phyloP scores from a whole-genome alignment of 2,888 invertebrate species.

The Esperia sulphurella region DNA sequence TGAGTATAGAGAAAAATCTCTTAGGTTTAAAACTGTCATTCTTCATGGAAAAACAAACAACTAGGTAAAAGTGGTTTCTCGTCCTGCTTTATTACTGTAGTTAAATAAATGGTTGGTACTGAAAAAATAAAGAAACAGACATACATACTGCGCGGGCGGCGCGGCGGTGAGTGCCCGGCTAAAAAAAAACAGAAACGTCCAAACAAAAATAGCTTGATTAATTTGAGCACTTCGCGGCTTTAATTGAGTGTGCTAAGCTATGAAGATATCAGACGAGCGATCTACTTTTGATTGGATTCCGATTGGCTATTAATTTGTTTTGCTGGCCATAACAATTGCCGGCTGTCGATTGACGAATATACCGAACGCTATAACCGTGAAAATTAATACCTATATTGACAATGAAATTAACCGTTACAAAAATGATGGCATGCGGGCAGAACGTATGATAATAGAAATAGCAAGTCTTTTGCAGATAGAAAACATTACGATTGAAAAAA shows the following conservation, averaged over 20 bases:
- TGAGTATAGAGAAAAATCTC: no score
- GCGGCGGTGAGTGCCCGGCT: neutral
- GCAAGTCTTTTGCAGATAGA: neutral
- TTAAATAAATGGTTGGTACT: neutral
- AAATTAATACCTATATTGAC: conserved; percentile 12
- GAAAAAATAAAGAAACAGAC: neutral
- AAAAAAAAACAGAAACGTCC: neutral
- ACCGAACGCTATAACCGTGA: conserved; percentile 13
- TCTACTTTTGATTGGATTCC: conserved; percentile 59
- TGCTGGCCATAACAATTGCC: conserved; percentile 9
- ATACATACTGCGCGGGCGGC: neutral
- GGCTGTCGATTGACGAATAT: conserved; percentile 15
- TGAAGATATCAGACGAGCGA: conserved; percentile 58
- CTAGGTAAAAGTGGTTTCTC: neutral
- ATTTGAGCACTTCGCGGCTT: conserved; percentile 37
- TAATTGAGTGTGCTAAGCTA: conserved; percentile 49
- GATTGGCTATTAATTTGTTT: conserved; percentile 60
- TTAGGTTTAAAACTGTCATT: neutral
- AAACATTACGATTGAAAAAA: neutral
- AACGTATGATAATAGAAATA: neutral
- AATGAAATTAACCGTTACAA: neutral
- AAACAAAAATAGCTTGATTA: conserved; percentile 42
- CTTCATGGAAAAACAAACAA: neutral
- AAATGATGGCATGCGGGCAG: neutral
- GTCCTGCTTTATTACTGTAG: neutral